Conservation (phyloP, 2,797 vertebrate species). For the Coilia nasus region DNA sequence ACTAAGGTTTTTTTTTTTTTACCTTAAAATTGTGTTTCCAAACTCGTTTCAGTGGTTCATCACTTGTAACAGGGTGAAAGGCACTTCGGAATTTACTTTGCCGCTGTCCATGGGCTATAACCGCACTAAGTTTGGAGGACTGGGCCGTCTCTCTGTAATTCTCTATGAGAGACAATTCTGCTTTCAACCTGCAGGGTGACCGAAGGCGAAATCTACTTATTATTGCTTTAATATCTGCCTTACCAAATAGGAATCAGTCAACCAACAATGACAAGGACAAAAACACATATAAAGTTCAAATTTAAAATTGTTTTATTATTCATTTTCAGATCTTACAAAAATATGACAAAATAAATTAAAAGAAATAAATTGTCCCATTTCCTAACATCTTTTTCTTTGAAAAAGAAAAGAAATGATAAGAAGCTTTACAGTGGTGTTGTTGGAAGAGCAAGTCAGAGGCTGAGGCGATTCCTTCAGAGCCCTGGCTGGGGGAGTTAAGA, state of each 20-base stretch:
- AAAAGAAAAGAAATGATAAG: constrained; percentile 56
- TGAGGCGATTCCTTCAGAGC: constrained; percentile 61
- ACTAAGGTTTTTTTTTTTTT: too few relatives aligned
- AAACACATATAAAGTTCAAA: constrained; percentile 55
- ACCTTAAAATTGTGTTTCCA: too few relatives aligned
- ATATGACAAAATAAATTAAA: constrained; percentile 99
- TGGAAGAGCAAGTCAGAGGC: constrained; percentile 70
- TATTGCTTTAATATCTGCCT: neutral
- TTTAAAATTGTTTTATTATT: constrained; percentile 86
- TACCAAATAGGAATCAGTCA: neutral
- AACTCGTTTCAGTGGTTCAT: too few relatives aligned
- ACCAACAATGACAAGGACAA: constrained; percentile 15
- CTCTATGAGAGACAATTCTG: too few relatives aligned
- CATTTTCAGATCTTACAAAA: constrained; percentile 99
- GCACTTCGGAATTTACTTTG: too few relatives aligned
- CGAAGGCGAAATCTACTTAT: too few relatives aligned
- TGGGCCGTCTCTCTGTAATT: too few relatives aligned
- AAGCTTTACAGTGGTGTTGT: constrained; percentile 74
- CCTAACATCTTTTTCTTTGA: constrained; percentile 72
- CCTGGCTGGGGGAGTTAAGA: constrained; percentile 50
- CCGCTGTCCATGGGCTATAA: too few relatives aligned
- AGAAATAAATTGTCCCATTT: constrained; percentile 92
- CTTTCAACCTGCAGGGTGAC: too few relatives aligned
- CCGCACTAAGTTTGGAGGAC: too few relatives aligned
- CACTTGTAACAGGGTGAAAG: too few relatives aligned